These are phyloP conservation scores for Heterotis niloticus DNA, from an alignment of 2,113 vertebrate genomes.

Conservation along the genomic window DNA sequence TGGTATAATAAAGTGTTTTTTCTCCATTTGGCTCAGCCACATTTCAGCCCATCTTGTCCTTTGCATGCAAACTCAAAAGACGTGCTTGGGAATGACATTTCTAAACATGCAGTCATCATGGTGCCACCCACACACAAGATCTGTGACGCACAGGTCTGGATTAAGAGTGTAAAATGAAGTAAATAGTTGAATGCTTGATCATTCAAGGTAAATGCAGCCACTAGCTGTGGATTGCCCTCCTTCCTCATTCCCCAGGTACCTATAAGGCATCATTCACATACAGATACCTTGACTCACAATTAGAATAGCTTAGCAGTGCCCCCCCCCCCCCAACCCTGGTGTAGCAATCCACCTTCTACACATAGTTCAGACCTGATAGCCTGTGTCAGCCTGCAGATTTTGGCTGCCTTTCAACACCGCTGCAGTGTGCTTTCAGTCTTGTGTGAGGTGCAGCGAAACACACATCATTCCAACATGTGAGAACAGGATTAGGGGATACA, in stretches of 20 bases:
- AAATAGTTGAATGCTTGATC: background rate
- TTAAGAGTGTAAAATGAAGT: background rate
- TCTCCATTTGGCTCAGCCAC: slow-evolving; percentile 85
- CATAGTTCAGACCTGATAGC: slow-evolving; percentile 67
- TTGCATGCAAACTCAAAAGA: slow-evolving; percentile 86
- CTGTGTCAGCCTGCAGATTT: slow-evolving; percentile 87
- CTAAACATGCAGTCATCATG: slow-evolving; percentile 83
- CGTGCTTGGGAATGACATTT: slow-evolving; percentile 63
- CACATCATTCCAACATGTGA: no score
- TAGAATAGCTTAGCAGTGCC: slow-evolving; percentile 68
- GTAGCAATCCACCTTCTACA: slow-evolving; percentile 65
- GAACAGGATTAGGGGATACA: no score
- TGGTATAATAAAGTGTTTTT: no score
- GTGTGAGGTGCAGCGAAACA: no score
- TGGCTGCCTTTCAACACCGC: slow-evolving; percentile 84
- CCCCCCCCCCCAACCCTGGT: slow-evolving; percentile 73
- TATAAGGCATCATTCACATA: slow-evolving; percentile 64
- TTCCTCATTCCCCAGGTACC: background rate
- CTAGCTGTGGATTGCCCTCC: background rate
- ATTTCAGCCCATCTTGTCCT: slow-evolving; percentile 92
- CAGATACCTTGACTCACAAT: slow-evolving; percentile 82
- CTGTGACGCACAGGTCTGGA: slow-evolving; percentile 66
- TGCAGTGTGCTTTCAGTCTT: slow-evolving; percentile 75
- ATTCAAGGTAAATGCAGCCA: background rate
- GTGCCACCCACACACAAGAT: slow-evolving; percentile 84